A percentile compares a stretch with the other conserved stretches of the same genome.
Evolutionary conservation across 2,888 invertebrate species (phyloP).

Genomic region (Ophraella communa): DNA sequence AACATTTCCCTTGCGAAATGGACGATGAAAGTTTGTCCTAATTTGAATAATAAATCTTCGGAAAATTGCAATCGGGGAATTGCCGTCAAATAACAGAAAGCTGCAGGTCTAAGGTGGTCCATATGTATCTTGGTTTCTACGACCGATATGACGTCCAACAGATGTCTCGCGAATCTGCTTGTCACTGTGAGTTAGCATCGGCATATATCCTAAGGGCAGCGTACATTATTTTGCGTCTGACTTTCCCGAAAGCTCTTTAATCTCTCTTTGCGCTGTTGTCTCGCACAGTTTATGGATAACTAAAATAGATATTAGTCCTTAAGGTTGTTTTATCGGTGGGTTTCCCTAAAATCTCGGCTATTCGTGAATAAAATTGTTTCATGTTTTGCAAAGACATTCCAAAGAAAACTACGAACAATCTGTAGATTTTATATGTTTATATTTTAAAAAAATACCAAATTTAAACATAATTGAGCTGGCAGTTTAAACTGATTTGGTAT

Average conservation of each 20-base stretch:
- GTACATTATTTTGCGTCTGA: slow-evolving; percentile 49
- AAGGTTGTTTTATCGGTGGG: no score
- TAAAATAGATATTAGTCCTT: slow-evolving; percentile 59
- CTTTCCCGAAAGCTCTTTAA: slow-evolving; percentile 58
- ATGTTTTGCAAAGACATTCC: no score
- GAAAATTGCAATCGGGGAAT: not conserved
- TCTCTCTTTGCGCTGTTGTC: slow-evolving; percentile 49
- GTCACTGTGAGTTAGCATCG: slow-evolving; percentile 61
- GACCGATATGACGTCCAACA: slow-evolving; percentile 57
- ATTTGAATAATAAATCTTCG: not conserved
- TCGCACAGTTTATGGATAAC: slow-evolving; percentile 50
- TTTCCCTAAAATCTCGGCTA: no score
- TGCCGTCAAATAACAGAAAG: slow-evolving; percentile 29
- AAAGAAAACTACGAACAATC: no score
- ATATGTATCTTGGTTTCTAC: slow-evolving; percentile 52
- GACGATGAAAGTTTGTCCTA: no score
- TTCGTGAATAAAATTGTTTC: no score
- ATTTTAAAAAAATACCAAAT: no score
- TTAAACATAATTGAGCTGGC: no score
- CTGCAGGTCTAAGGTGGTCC: slow-evolving; percentile 47
- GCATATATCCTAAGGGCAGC: slow-evolving; percentile 59
- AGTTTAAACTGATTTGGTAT: no score
- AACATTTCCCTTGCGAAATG: no score
- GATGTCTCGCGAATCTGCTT: slow-evolving; percentile 59
- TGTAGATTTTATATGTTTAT: no score